A percentile compares a stretch with the other conserved stretches of the same genome.
Conservation (phyloP, 2,888 invertebrate genomes). For the Scaptodrosophila latifasciaeformis region DNA sequence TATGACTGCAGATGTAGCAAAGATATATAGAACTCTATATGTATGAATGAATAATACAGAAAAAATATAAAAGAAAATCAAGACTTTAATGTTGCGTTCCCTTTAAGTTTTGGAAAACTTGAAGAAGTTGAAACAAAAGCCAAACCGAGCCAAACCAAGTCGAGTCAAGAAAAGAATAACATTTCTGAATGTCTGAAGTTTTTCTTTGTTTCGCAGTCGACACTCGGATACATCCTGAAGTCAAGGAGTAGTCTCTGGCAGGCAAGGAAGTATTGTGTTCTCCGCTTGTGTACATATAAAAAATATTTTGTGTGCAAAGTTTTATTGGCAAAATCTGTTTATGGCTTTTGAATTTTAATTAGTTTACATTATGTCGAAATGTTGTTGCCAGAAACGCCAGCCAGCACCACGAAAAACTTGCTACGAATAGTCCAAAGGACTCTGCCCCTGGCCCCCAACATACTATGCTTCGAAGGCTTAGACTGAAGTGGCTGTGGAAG, state of each 20-base stretch:
- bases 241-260: too few relatives aligned
- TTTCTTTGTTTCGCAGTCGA: constrained; percentile 53
- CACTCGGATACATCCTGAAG: neutral
- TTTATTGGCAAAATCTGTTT: constrained; percentile 74
- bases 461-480: neutral
- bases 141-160: too few relatives aligned
- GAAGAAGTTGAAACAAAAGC: constrained; percentile 2
- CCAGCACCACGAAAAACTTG: constrained; percentile 11
- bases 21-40: too few relatives aligned
- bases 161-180: too few relatives aligned
- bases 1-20: too few relatives aligned
- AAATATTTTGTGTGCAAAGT: constrained; percentile 72
- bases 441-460: neutral
- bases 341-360: constrained; percentile 74
- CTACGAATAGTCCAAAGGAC: too few relatives aligned
- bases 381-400: constrained; percentile 49
- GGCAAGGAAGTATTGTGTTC: too few relatives aligned
- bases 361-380: constrained; percentile 72
- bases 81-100: too few relatives aligned
- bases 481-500: neutral
- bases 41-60: too few relatives aligned
- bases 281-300: constrained; percentile 39
- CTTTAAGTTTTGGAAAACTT: too few relatives aligned
- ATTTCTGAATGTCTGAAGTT: constrained; percentile 29
- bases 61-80: constrained; percentile 37